Evolutionary conservation across 2,797 vertebrate genomes (phyloP).

Genomic region (Peromyscus eremicus): DNA sequence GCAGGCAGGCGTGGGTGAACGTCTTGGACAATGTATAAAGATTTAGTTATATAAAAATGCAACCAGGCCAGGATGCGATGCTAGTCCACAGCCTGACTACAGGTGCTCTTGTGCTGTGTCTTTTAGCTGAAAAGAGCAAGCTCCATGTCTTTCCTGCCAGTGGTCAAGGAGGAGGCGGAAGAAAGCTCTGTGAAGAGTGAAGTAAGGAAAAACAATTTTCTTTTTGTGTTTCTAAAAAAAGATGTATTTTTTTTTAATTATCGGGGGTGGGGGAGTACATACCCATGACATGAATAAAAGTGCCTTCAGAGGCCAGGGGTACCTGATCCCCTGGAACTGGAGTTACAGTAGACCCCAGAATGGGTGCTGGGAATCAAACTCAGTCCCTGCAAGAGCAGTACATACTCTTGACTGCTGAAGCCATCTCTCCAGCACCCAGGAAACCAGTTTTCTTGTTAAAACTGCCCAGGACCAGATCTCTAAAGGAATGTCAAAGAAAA

Average conservation of each 20-base stretch:
- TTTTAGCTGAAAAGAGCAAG: constrained; percentile 85
- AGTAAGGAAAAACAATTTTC: constrained; percentile 78
- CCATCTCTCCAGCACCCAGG: background rate
- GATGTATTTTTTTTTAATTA: background rate
- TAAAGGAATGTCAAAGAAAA: constrained; percentile 26
- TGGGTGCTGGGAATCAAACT: background rate
- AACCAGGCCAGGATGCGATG: background rate
- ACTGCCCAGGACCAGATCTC: background rate
- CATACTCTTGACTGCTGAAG: too few relatives aligned
- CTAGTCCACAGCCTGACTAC: constrained; percentile 2
- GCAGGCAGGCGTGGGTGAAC: background rate
- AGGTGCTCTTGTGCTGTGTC: constrained; percentile 58
- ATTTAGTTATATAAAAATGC: constrained; percentile 19
- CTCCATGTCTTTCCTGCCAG: constrained; percentile 86
- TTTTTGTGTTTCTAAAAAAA: background rate
- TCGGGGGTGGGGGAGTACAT: background rate
- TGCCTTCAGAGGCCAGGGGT: background rate
- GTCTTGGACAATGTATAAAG: background rate
- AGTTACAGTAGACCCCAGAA: background rate
- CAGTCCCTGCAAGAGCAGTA: background rate
- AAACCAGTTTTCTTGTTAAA: background rate
- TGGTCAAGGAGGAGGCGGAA: constrained; percentile 88
- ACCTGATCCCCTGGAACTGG: background rate
- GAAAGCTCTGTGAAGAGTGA: constrained; percentile 84
- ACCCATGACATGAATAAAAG: background rate